Base-by-base conservation (phyloP, 2,113 vertebrate species). In the Daubentonia madagascariensis region DNA sequence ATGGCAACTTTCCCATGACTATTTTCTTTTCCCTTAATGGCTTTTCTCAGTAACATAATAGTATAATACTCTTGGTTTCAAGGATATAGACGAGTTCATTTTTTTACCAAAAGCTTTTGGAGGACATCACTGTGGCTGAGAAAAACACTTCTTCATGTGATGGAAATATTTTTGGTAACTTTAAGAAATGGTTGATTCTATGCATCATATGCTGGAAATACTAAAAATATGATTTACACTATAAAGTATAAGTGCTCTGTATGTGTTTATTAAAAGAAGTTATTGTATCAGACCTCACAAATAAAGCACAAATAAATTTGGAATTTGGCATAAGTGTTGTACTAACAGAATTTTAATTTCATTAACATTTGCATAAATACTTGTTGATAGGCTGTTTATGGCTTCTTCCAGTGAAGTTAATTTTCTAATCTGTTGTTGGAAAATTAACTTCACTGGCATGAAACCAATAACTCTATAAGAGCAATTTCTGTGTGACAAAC, bases 341-440 rank as follows among this genome's bases (percentile, higher is more conserved):
- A 72, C 96, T 89, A 79, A 96, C 45, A 96, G 96, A 96, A 96
- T 96, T 98, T 98, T 96, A 97, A 98, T 95, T 91, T 97, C 88
- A 97, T 98, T 98, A 98, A 94, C 95, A 98, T 98, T 89, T 97
- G 81, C 96, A 97, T 97, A 98, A 98, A 98, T 97, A 97, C 88
- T 96, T 97, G 97, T 94, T 97, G 97, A 97, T 98, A 97, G 98
- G 78, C 95, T 98, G 97, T 98, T 98, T 98, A 98, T 92, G 83
- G 87, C 88, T 96, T 97, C 83, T 91, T 97, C 80, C 87, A n/a
- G n/a, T n/a, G n/a, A n/a, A n/a, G n/a, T n/a, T n/a, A n/a, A n/a
- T n/a, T n/a, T 84, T 83, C 88, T 95, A 98, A 81, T 96, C 94
- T 98, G 97, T 48, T 85, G 14, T 50, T 97, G 97, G 92, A 89